Evolutionary conservation across 2,113 vertebrate genomes (phyloP).

Genomic region (Chelonoidis abingdonii): DNA sequence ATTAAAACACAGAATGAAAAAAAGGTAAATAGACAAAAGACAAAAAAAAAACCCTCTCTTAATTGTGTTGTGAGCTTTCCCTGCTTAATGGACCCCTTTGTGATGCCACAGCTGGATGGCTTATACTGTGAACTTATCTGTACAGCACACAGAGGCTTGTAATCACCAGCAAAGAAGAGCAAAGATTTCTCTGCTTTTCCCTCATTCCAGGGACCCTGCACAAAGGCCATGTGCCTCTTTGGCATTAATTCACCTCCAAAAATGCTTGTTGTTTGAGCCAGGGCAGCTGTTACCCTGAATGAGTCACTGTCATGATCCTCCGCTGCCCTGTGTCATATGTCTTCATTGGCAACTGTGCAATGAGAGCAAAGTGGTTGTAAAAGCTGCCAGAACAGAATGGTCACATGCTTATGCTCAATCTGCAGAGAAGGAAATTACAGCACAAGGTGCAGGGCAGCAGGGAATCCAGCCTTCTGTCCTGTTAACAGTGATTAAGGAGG

Average conservation of each 20-base stretch:
- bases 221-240: not conserved
- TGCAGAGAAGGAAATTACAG: not conserved
- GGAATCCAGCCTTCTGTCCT: not conserved
- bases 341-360: not conserved
- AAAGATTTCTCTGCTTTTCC: too few species aligned
- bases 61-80: too few species aligned
- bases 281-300: not conserved
- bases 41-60: fast-evolving
- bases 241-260: too few species aligned
- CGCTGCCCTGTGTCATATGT: fast-evolving
- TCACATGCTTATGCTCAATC: not conserved
- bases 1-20: not conserved
- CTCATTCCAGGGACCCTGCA: not conserved
- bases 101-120: fast-evolving
- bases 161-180: fast-evolving
- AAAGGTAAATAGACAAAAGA: not conserved
- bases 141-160: not conserved
- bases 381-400: not conserved
- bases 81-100: too few species aligned
- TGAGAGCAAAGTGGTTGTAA: not conserved
- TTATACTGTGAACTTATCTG: fast-evolving
- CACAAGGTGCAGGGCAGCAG: not conserved
- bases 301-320: not conserved
- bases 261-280: fast-evolving
- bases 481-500: not conserved